Conservation (phyloP, 2,797 vertebrate species). For the Fringilla coelebs region DNA sequence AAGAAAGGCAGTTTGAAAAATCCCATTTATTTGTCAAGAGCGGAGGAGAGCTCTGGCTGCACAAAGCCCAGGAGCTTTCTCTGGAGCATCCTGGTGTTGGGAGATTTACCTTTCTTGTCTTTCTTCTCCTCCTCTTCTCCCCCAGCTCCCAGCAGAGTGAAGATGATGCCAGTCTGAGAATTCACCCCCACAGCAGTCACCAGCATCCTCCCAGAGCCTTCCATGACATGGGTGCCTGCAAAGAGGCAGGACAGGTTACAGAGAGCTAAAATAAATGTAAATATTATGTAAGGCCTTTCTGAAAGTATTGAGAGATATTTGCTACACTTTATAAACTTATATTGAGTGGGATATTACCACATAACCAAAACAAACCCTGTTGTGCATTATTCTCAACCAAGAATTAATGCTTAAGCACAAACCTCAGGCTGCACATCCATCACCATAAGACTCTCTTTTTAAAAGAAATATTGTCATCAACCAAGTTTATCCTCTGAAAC, state of each 20-base stretch:
- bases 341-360: not conserved
- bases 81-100: not conserved
- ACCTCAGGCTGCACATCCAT: not conserved
- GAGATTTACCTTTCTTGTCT: slow-evolving; percentile 91
- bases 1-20: not conserved
- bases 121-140: slow-evolving; percentile 95
- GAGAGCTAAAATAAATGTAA: not conserved
- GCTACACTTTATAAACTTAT: not conserved
- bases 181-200: slow-evolving; percentile 96
- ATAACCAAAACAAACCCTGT: not conserved
- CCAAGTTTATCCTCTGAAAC: not conserved
- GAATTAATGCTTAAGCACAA: not conserved
- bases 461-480: not conserved
- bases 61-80: not conserved
- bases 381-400: not conserved
- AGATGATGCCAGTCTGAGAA: slow-evolving; percentile 99
- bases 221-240: slow-evolving; percentile 97
- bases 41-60: not conserved
- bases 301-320: not conserved
- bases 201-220: slow-evolving; percentile 95
- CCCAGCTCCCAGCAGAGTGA: slow-evolving; percentile 92
- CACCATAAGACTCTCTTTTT: not conserved
- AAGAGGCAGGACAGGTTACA: not conserved
- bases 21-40: not conserved
- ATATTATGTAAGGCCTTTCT: not conserved